Evolutionary conservation across 2,888 invertebrate species (phyloP).

Genomic region (Sinhomidia bicolor): DNA sequence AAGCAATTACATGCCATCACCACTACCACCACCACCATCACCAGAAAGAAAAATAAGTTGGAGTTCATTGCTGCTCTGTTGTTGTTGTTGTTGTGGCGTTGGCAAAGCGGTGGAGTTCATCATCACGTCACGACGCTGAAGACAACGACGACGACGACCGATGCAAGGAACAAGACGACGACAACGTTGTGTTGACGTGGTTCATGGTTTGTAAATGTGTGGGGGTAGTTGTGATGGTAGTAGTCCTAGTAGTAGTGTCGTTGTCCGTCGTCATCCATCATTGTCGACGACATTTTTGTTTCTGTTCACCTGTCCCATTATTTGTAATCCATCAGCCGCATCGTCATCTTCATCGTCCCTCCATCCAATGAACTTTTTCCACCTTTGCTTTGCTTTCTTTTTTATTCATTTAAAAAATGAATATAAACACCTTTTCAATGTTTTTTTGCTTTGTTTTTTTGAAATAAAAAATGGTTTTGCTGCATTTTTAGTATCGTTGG

Average conservation of each 20-base stretch:
- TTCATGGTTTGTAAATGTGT: neutral
- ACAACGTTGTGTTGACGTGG: neutral
- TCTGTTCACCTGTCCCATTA: conserved; percentile 46
- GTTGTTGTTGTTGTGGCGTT: neutral
- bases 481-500: too few species aligned
- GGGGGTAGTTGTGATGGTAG: neutral
- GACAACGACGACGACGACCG: too few species aligned
- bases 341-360: neutral
- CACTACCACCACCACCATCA: neutral
- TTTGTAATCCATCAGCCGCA: conserved; percentile 32
- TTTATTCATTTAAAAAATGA: too few species aligned
- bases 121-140: neutral
- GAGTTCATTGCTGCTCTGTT: neutral
- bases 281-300: neutral
- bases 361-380: neutral
- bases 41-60: neutral
- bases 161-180: neutral
- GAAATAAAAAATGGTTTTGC: too few species aligned
- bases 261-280: conserved; percentile 46
- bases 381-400: too few species aligned
- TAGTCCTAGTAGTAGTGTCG: conserved; percentile 26
- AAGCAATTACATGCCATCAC: neutral
- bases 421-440: too few species aligned
- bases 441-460: too few species aligned
- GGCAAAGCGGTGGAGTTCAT: neutral